Percentiles rank a stretch among this genome's conserved stretches.
phyloP scores from a whole-genome alignment of 37 sponge, comb jelly and placozoan species.

The Aplysina aerophoba region DNA sequence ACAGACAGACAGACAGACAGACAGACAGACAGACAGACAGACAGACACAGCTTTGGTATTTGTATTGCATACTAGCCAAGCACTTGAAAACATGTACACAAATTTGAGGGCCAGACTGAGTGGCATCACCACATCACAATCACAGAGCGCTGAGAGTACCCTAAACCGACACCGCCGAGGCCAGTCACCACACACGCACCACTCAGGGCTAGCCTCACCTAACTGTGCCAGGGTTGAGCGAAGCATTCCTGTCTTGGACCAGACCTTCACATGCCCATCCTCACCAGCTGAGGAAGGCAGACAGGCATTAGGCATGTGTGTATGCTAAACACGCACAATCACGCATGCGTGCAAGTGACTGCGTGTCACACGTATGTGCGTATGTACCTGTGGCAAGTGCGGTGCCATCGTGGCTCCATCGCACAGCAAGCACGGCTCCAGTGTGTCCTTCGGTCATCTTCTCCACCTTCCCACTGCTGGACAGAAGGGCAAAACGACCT shows the following conservation, averaged over 20 bases:
- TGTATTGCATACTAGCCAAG: too few species aligned
- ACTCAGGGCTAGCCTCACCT: slow-evolving; percentile 35
- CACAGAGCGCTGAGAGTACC: neutral
- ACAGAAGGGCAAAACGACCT: slow-evolving; percentile 85
- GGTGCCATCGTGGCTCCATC: slow-evolving; percentile 89
- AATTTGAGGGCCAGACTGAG: neutral
- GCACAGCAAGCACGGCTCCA: slow-evolving; percentile 89
- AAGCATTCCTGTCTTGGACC: slow-evolving; percentile 94
- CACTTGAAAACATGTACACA: too few species aligned
- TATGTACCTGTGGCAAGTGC: slow-evolving; percentile 74
- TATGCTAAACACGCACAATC: neutral
- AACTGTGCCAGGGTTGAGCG: slow-evolving; percentile 82
- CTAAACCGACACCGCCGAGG: too few species aligned
- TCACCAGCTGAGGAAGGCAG: slow-evolving; percentile 79
- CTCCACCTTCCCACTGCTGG: slow-evolving; percentile 87
- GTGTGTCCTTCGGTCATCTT: slow-evolving; percentile 91
- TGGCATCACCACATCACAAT: neutral
- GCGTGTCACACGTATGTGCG: neutral
- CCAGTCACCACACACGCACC: too few species aligned
- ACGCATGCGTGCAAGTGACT: neutral
- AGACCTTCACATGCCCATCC: slow-evolving; percentile 93
- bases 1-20: too few species aligned
- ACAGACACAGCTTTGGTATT: too few species aligned
- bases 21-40: too few species aligned
- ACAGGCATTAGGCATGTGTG: too few species aligned